phyloP scores from a whole-genome alignment of 2,797 vertebrate genomes.

The Lates japonicus region DNA sequence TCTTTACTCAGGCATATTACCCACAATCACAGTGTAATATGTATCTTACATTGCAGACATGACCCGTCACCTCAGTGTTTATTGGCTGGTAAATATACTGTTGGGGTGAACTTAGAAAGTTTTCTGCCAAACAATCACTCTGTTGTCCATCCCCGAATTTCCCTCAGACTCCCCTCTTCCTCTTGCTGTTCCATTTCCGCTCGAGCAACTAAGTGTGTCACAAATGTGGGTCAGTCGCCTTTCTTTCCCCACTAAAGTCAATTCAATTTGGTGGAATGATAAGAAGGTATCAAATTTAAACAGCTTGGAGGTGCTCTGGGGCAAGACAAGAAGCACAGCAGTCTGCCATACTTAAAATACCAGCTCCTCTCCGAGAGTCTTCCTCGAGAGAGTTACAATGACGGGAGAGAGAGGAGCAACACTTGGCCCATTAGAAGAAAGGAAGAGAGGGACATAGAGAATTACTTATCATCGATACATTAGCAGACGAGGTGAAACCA shows the following conservation, averaged over 20 bases:
- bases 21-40: neutral
- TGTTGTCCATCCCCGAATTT: slow-evolving; percentile 43
- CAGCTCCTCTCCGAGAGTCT: slow-evolving; percentile 67
- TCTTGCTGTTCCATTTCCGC: slow-evolving; percentile 66
- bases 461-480: slow-evolving; percentile 44
- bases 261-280: slow-evolving; percentile 80
- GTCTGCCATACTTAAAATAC: slow-evolving; percentile 79
- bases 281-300: slow-evolving; percentile 84
- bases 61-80: neutral
- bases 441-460: slow-evolving; percentile 31
- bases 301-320: slow-evolving; percentile 74
- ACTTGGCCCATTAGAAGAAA: slow-evolving; percentile 33
- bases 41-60: neutral
- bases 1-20: slow-evolving; percentile 3
- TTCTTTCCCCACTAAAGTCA: slow-evolving; percentile 75
- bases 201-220: slow-evolving; percentile 82
- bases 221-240: slow-evolving; percentile 83
- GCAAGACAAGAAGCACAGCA: slow-evolving; percentile 53
- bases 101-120: neutral
- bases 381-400: slow-evolving; percentile 75
- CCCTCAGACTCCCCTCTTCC: slow-evolving; percentile 36
- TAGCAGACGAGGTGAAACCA: slow-evolving; percentile 29
- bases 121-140: slow-evolving; percentile 19
- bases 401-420: slow-evolving; percentile 42
- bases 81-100: slow-evolving; percentile 12